These are phyloP conservation scores for Columba livia DNA, from an alignment of 2,113 vertebrate species.

Conservation along the genomic window DNA sequence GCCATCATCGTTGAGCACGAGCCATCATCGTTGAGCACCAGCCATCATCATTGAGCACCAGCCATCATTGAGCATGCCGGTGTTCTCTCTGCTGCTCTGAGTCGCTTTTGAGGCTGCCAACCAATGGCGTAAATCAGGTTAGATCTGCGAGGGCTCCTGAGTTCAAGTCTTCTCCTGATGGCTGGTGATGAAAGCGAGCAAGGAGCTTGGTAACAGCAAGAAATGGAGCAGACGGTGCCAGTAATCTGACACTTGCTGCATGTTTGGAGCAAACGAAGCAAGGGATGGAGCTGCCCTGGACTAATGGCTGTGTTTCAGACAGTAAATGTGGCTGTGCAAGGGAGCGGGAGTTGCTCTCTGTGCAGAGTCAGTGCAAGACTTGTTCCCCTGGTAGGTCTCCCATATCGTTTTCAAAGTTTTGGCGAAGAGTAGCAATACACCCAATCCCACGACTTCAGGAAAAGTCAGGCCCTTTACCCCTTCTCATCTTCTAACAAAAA, in stretches of 20 bases:
- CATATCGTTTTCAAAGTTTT: neutral
- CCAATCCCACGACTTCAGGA: neutral
- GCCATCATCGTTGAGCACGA: too few relatives aligned
- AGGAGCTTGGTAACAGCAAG: neutral
- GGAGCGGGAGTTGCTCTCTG: neutral
- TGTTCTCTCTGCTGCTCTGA: too few relatives aligned
- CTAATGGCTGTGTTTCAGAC: neutral
- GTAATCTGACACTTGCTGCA: neutral
- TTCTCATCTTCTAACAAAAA: neutral
- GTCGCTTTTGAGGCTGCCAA: neutral
- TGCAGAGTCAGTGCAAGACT: neutral
- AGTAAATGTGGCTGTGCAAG: neutral
- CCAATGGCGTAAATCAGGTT: too few relatives aligned
- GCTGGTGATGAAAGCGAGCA: neutral
- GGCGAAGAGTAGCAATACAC: too few relatives aligned
- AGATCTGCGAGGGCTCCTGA: fast-evolving
- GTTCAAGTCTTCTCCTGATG: neutral
- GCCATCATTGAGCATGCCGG: fast-evolving
- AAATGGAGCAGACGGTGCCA: neutral
- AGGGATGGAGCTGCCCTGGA: neutral
- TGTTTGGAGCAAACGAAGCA: neutral
- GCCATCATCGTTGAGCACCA: too few relatives aligned
- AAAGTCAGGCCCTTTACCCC: neutral
- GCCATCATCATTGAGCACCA: too few relatives aligned
- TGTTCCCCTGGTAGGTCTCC: neutral